These are phyloP conservation scores for Scaptomyza reducta DNA, from an alignment of 2,888 invertebrate genomes.

Conservation along the genomic window DNA sequence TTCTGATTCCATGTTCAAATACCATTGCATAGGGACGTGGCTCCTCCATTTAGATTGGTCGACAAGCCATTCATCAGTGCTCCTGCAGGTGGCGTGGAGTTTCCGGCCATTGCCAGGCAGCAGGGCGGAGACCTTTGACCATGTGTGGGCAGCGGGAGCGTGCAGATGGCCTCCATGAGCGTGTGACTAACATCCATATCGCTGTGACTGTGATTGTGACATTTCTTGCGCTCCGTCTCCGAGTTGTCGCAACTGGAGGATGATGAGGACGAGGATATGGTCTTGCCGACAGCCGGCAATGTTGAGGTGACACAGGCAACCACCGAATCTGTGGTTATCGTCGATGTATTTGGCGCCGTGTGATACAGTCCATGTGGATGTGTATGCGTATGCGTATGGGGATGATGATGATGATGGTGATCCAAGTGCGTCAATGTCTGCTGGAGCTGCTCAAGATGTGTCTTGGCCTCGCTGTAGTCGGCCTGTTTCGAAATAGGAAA, in stretches of 20 bases:
- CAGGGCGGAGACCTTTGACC: slow-evolving; percentile 71
- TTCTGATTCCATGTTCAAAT: background rate
- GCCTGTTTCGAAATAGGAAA: slow-evolving; percentile 77
- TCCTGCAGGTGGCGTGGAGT: slow-evolving; percentile 54
- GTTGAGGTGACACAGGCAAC: slow-evolving; percentile 79
- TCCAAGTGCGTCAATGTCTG: slow-evolving; percentile 74
- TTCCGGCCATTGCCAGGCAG: slow-evolving; percentile 71
- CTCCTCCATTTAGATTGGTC: slow-evolving; percentile 38
- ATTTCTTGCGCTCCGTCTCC: slow-evolving; percentile 76
- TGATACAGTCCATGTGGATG: slow-evolving; percentile 67
- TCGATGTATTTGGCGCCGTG: slow-evolving; percentile 65
- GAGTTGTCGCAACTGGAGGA: slow-evolving; percentile 61
- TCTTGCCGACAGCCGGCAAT: slow-evolving; percentile 64
- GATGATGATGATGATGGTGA: slow-evolving; percentile 55
- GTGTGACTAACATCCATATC: slow-evolving; percentile 70
- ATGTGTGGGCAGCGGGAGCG: slow-evolving; percentile 50
- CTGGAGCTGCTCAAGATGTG: slow-evolving; percentile 75
- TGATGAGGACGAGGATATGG: slow-evolving; percentile 64
- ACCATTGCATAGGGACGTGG: slow-evolving; percentile 70
- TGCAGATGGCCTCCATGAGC: slow-evolving; percentile 69
- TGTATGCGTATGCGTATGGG: slow-evolving; percentile 42
- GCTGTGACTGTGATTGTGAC: slow-evolving; percentile 51
- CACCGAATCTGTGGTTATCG: slow-evolving; percentile 77
- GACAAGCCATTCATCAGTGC: slow-evolving; percentile 62
- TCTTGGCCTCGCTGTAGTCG: slow-evolving; percentile 73